Base-by-base conservation (phyloP, 2,113 vertebrate species). In the Dicentrarchus labrax region DNA sequence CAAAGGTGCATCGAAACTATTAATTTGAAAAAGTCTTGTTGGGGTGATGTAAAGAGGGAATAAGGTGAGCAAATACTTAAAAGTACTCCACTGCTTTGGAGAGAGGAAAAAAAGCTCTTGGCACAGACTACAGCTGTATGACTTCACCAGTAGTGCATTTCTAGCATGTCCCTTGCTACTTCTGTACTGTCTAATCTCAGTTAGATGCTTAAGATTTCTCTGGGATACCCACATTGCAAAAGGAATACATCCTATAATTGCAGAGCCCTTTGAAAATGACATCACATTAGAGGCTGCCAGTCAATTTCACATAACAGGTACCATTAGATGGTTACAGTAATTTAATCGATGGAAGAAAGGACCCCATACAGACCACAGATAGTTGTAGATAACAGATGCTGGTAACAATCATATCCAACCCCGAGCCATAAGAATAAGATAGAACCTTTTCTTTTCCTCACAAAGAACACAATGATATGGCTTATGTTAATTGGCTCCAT, bases 281-380 rank as follows among this genome's bases (percentile, higher is more conserved):
- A 91, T 78, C 74, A 73, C 74, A 76, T 92, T 80, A 90, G 70
- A 68, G 66, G 57, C 64, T 83, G 78, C 67, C 83, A 89, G 80
- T 86, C 80, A 86, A 62, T 76, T 87, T 72, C 68, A 88, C 84
- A 76, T 74, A 87, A 91, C 56, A 75, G 72, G 67, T 66, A 62
- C 71, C 69, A 83, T 84, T 57, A 84, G 68, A 54, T 81, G 72
- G 66, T 72, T 62, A 48, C 17, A 61, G 61, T 72, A 75, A 83
- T 85, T 53, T 50, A 87, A 87, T 78, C 72, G 72, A 67, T 79
- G 48, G 65, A n/a, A 78, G 73, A 78, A 67, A 85, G 56, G 22
- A 72, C 50, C 64, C 73, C 51, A 50, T 78, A 69, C 47, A 67
- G 83, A 43, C 69, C 70, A 78, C 72, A 56, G 43, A 48, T 76